These are phyloP conservation scores for Drosophila kohkoa DNA, from an alignment of 1,140 invertebrate species.

Conservation along the genomic window DNA sequence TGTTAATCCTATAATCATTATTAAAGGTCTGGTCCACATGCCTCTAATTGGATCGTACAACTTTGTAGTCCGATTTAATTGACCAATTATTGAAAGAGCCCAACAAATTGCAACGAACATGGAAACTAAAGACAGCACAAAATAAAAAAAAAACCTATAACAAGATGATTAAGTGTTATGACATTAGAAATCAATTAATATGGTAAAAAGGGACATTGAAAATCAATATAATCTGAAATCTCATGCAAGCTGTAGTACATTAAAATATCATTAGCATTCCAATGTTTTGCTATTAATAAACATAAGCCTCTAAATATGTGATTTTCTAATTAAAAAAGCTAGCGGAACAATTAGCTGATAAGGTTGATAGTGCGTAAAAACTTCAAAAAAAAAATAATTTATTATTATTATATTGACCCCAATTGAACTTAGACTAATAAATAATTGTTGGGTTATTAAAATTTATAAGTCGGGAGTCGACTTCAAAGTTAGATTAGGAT, in stretches of 20 bases:
- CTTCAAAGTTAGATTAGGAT: slow-evolving; percentile 5
- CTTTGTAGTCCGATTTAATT: slow-evolving; percentile 6
- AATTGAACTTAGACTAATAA: neutral
- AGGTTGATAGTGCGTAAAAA: neutral
- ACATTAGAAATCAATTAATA: slow-evolving; percentile 6
- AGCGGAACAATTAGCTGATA: neutral
- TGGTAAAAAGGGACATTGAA: neutral
- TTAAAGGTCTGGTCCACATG: neutral
- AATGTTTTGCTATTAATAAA: neutral
- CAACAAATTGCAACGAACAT: slow-evolving; percentile 8
- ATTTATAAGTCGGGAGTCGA: neutral
- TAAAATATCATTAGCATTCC: slow-evolving; percentile 8
- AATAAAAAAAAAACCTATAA: neutral
- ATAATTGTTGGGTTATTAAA: neutral
- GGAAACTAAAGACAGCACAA: neutral
- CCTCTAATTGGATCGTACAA: slow-evolving; percentile 24
- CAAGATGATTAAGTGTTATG: slow-evolving; percentile 7
- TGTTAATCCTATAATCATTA: slow-evolving; percentile 24
- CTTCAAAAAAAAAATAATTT: neutral
- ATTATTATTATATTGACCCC: neutral
- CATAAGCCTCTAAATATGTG: neutral
- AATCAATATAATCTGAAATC: slow-evolving; percentile 1
- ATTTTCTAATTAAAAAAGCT: slow-evolving; percentile 14
- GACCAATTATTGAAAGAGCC: slow-evolving; percentile 11
- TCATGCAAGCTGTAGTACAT: neutral